Evolutionary conservation across 2,888 invertebrate species (phyloP).

Genomic region (Seladonia tumulorum): DNA sequence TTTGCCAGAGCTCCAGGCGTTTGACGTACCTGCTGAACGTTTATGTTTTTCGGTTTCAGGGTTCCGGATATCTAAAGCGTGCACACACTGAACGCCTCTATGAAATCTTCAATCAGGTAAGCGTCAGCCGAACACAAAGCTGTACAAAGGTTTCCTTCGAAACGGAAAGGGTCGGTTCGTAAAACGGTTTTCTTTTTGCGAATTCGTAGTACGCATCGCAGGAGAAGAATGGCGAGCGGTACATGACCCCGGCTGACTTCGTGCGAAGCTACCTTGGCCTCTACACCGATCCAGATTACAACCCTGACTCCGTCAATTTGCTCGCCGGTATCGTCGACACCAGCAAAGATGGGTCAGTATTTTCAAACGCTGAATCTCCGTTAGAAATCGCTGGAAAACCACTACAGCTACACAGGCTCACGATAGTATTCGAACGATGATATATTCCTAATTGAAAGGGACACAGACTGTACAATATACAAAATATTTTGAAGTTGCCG

Average conservation of each 20-base stretch:
- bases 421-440: no score
- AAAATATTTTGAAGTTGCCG: no score
- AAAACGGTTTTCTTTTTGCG: conserved; percentile 2
- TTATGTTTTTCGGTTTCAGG: conserved; percentile 85
- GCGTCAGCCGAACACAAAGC: neutral
- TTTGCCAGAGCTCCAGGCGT: no score
- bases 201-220: conserved; percentile 92
- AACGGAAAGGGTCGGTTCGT: neutral
- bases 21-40: neutral
- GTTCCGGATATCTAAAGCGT: conserved; percentile 94
- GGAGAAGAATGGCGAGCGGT: conserved; percentile 94
- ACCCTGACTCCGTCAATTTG: conserved; percentile 94
- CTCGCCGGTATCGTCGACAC: conserved; percentile 97
- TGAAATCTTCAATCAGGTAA: conserved; percentile 93
- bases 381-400: no score
- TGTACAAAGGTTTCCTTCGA: no score
- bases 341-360: conserved; percentile 95
- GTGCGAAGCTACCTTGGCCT: conserved; percentile 96
- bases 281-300: conserved; percentile 90
- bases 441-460: no score
- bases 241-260: conserved; percentile 97
- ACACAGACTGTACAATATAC: no score
- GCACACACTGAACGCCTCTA: conserved; percentile 94
- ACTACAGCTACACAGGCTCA: no score
- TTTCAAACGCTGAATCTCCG: no score